A percentile compares a stretch with the other conserved stretches of the same genome.
Evolutionary conservation across 2,888 invertebrate species (phyloP).

Genomic region (Drosophila lutescens): DNA sequence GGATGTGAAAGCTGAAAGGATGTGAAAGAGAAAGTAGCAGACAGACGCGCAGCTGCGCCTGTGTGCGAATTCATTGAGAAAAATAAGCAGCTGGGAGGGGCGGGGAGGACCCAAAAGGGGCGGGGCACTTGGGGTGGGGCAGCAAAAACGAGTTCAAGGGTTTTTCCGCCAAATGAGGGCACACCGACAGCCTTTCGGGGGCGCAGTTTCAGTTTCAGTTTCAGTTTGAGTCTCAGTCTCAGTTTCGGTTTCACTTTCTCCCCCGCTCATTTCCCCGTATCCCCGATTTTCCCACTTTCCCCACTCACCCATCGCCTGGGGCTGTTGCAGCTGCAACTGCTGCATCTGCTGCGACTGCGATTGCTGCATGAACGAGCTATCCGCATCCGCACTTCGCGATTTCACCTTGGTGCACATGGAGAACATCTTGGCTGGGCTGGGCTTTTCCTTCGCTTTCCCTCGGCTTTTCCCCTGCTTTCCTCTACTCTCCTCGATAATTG

Average conservation of each 20-base stretch:
- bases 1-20: not conserved
- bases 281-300: not conserved
- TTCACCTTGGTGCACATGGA: slow-evolving; percentile 84
- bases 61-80: slow-evolving; percentile 80
- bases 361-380: slow-evolving; percentile 43
- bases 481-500: slow-evolving; percentile 21
- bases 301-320: slow-evolving; percentile 82
- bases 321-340: slow-evolving; percentile 56
- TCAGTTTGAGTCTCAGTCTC: slow-evolving; percentile 29
- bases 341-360: slow-evolving; percentile 38
- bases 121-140: slow-evolving; percentile 40
- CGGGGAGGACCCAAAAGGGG: not conserved
- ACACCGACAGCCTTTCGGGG: slow-evolving; percentile 42
- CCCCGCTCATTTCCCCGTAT: not conserved
- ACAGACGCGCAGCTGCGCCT: slow-evolving; percentile 47
- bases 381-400: slow-evolving; percentile 74
- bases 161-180: slow-evolving; percentile 58
- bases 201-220: slow-evolving; percentile 37
- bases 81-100: slow-evolving; percentile 64
- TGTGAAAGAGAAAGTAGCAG: slow-evolving; percentile 31
- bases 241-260: slow-evolving; percentile 38
- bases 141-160: slow-evolving; percentile 76
- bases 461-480: not conserved
- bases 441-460: slow-evolving; percentile 9
- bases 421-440: slow-evolving; percentile 76